Evolutionary conservation across 2,113 vertebrate genomes (phyloP).

Genomic region (Sylvietta virens): DNA sequence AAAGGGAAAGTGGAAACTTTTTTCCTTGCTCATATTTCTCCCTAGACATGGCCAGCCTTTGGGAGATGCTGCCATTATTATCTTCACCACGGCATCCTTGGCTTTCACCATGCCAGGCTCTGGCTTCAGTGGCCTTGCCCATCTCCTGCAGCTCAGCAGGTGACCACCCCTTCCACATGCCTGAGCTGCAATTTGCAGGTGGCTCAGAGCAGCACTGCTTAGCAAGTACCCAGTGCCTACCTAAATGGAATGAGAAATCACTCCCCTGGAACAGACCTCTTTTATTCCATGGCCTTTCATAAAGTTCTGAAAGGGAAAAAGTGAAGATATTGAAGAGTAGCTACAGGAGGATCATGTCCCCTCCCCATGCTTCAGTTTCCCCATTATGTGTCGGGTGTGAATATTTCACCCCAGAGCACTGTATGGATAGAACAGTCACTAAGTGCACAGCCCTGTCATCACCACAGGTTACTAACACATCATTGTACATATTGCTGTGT

Average conservation of each 20-base stretch:
- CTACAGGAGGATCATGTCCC: not conserved
- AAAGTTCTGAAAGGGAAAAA: not conserved
- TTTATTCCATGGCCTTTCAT: not conserved
- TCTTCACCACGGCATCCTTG: not conserved
- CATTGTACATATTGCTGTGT: not conserved
- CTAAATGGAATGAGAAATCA: not conserved
- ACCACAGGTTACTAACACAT: not conserved
- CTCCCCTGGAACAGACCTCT: not conserved
- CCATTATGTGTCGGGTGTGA: not conserved
- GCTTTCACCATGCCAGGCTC: not conserved
- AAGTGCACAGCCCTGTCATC: not conserved
- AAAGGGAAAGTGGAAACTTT: conserved; percentile 45
- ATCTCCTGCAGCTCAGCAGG: not conserved
- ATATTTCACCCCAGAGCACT: not conserved
- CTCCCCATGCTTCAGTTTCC: not conserved
- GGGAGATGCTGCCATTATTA: not conserved
- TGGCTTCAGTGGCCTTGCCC: not conserved
- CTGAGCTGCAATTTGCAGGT: not conserved
- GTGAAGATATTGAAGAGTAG: not conserved
- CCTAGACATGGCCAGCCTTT: not conserved
- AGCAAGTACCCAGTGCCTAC: not conserved
- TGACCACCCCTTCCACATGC: not conserved
- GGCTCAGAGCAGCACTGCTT: not conserved
- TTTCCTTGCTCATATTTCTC: not conserved
- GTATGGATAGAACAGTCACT: not conserved